These are phyloP conservation scores for Haemorhous mexicanus DNA, from an alignment of 2,113 vertebrate species.

Conservation along the genomic window DNA sequence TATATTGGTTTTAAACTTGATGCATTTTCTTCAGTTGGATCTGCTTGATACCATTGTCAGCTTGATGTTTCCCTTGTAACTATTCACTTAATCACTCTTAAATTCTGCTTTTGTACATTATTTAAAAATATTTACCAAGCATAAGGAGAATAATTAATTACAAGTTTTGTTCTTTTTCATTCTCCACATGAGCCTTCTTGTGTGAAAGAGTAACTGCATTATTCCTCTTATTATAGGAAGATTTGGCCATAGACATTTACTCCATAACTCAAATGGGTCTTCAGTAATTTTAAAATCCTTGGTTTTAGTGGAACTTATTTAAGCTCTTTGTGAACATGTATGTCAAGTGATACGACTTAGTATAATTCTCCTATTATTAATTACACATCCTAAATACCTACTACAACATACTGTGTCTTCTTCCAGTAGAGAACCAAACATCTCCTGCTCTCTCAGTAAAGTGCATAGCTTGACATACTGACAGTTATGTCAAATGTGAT, in stretches of 20 bases:
- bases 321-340: slow-evolving; percentile 21
- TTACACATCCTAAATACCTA: slow-evolving; percentile 14
- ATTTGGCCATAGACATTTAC: not conserved
- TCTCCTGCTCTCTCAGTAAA: slow-evolving; percentile 23
- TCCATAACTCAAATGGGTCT: not conserved
- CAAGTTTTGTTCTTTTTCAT: not conserved
- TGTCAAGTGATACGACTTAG: not conserved
- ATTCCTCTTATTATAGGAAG: not conserved
- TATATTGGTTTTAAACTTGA: not conserved
- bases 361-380: slow-evolving; percentile 18
- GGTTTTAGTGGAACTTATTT: slow-evolving; percentile 16
- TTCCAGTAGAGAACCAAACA: slow-evolving; percentile 14
- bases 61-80: not conserved
- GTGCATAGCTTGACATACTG: slow-evolving; percentile 31
- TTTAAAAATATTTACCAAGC: not conserved
- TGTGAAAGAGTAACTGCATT: not conserved
- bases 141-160: not conserved
- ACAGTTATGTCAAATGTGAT: slow-evolving; percentile 37
- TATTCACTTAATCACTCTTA: not conserved
- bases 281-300: slow-evolving; percentile 17
- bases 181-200: not conserved
- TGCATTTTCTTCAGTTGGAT: not conserved
- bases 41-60: not conserved
- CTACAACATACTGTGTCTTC: not conserved
- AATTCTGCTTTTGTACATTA: not conserved